Percentiles rank a stretch among this genome's conserved stretches.
These are phyloP conservation scores for Mandrillus leucophaeus DNA, from an alignment of 2,113 vertebrate genomes.

Conservation along the genomic window DNA sequence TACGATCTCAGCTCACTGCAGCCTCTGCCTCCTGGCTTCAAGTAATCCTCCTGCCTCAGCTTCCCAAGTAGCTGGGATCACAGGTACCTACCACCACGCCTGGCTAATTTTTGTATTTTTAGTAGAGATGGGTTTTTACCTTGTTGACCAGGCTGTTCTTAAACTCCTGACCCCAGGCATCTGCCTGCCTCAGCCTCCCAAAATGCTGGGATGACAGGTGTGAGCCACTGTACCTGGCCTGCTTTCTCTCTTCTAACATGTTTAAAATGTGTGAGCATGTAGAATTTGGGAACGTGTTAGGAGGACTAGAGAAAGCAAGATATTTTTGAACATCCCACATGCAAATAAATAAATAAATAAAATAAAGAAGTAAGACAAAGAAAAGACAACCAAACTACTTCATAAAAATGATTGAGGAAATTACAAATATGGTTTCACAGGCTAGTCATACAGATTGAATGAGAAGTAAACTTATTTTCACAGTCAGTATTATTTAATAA, in stretches of 20 bases:
- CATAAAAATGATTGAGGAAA: background rate
- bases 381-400: background rate
- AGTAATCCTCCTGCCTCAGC: too few relatives aligned
- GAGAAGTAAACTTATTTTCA: background rate
- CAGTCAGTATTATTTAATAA: background rate
- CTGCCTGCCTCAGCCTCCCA: too few relatives aligned
- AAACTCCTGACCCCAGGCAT: too few relatives aligned
- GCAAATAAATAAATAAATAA: background rate
- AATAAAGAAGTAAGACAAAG: background rate
- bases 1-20: too few relatives aligned
- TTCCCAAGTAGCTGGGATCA: too few relatives aligned
- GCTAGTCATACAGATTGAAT: background rate
- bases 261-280: background rate
- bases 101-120: too few relatives aligned
- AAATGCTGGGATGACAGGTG: too few relatives aligned
- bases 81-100: too few relatives aligned
- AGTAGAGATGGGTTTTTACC: too few relatives aligned
- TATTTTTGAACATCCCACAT: constrained; percentile 12
- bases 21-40: too few relatives aligned
- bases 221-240: background rate
- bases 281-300: background rate
- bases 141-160: too few relatives aligned
- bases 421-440: background rate
- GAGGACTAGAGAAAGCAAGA: background rate
- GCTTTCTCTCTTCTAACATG: background rate